These are phyloP conservation scores for Neolamprologus modestus DNA, from an alignment of 2,113 vertebrate genomes.

Conservation along the genomic window DNA sequence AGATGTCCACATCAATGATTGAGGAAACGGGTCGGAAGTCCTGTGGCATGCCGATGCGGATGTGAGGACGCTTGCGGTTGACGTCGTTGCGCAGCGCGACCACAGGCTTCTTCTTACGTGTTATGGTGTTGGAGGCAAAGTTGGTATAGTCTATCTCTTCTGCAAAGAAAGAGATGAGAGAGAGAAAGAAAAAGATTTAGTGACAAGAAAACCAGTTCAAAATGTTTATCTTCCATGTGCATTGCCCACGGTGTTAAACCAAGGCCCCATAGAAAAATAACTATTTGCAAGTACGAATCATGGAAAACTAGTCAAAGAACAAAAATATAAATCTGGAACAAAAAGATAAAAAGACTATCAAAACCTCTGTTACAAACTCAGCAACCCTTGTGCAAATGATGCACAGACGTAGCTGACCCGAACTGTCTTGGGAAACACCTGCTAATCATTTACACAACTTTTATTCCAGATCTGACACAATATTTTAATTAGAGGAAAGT, in stretches of 20 bases:
- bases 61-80: conserved; percentile 85
- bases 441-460: conserved; percentile 6
- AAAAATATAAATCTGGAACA: not conserved
- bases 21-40: conserved; percentile 97
- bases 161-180: conserved; percentile 52
- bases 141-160: conserved; percentile 91
- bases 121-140: conserved; percentile 85
- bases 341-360: not conserved
- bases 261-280: not conserved
- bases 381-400: not conserved
- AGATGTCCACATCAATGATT: conserved; percentile 97
- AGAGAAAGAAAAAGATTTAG: not conserved
- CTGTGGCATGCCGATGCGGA: conserved; percentile 90
- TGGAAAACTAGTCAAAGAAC: not conserved
- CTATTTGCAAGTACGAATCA: not conserved
- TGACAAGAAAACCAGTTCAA: not conserved
- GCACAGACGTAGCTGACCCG: conserved; percentile 13
- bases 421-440: not conserved
- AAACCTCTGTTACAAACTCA: not conserved
- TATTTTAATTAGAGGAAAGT: not conserved
- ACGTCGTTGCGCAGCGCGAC: conserved; percentile 86
- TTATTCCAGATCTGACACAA: not conserved
- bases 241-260: not conserved
- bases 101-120: conserved; percentile 83
- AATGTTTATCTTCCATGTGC: not conserved